Evolutionary conservation across 2,888 invertebrate species (phyloP).

Genomic region (Orchesellides sinensis): DNA sequence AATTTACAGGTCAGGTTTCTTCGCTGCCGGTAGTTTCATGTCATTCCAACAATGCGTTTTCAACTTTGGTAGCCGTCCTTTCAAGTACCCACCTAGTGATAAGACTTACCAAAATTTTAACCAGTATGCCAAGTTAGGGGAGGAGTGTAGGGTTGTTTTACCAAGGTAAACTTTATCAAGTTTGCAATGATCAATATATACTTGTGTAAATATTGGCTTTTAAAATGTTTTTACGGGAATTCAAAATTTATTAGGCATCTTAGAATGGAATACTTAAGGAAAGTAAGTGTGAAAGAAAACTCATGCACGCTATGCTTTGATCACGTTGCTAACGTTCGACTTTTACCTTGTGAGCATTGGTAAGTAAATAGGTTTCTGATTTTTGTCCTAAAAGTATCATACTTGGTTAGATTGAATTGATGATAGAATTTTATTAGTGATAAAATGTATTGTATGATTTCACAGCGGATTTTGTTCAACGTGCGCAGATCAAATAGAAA

Average conservation of each 20-base stretch:
- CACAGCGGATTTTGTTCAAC: conserved; percentile 88
- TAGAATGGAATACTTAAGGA: conserved; percentile 85
- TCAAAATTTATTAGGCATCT: conserved; percentile 81
- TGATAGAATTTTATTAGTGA: background rate
- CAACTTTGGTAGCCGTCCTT: conserved; percentile 91
- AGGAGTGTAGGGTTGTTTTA: conserved; percentile 88
- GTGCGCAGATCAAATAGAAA: conserved; percentile 87
- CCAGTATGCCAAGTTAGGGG: conserved; percentile 84
- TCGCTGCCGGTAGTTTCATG: conserved; percentile 97
- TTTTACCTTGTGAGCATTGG: conserved; percentile 83
- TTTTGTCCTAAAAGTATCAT: background rate
- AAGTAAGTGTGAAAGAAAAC: conserved; percentile 87
- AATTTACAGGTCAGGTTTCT: conserved; percentile 89
- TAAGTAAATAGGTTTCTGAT: conserved; percentile 77
- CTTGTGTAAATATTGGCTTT: background rate
- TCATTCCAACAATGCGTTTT: conserved; percentile 96
- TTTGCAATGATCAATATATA: too few species aligned
- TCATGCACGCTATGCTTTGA: conserved; percentile 94
- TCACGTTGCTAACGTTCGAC: conserved; percentile 83
- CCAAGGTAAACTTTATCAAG: conserved; percentile 85
- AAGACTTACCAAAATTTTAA: conserved; percentile 86
- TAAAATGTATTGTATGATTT: background rate
- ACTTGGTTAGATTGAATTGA: too few species aligned
- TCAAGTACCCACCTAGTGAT: conserved; percentile 85
- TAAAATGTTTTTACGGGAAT: background rate